Conservation (phyloP, 2,888 invertebrate species). For the Drosophila antonietae region DNA sequence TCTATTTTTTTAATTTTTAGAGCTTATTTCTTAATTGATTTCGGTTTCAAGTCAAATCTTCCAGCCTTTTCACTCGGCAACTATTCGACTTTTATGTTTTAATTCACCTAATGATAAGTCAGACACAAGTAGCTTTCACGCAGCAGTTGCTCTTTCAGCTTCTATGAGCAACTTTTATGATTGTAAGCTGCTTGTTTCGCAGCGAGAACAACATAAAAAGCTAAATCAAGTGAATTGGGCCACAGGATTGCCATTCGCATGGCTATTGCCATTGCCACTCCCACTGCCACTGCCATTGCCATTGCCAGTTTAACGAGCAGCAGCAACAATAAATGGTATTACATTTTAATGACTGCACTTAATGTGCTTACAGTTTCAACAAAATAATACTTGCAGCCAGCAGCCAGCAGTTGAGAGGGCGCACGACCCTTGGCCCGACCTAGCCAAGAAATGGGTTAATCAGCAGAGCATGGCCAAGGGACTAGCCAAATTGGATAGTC, state of each 20-base stretch:
- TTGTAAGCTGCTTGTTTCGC: constrained; percentile 12
- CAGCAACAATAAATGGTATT: constrained; percentile 36
- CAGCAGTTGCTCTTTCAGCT: constrained; percentile 5
- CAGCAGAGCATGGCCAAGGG: constrained; percentile 5
- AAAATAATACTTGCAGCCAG: constrained; percentile 17
- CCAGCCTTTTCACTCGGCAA: neutral
- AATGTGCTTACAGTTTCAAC: constrained; percentile 42
- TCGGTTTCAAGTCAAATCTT: neutral
- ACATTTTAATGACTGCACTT: constrained; percentile 52
- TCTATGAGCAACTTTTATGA: constrained; percentile 13
- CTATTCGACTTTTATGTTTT: neutral
- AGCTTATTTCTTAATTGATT: neutral
- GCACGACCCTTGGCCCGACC: neutral
- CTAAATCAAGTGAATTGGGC: constrained; percentile 33
- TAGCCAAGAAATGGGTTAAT: constrained; percentile 13
- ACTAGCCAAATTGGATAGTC: constrained; percentile 15
- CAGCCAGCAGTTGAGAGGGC: neutral
- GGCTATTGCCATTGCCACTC: constrained; percentile 24
- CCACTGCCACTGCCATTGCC: constrained; percentile 8
- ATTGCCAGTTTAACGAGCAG: constrained; percentile 45
- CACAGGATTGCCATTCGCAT: constrained; percentile 21
- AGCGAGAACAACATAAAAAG: constrained; percentile 1
- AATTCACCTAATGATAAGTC: constrained; percentile 4
- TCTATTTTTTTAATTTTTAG: neutral
- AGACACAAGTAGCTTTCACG: neutral